A percentile compares a stretch with the other conserved stretches of the same genome.
Conservation (phyloP, 2,888 invertebrate species). For the Drosophila nigritarsus region DNA sequence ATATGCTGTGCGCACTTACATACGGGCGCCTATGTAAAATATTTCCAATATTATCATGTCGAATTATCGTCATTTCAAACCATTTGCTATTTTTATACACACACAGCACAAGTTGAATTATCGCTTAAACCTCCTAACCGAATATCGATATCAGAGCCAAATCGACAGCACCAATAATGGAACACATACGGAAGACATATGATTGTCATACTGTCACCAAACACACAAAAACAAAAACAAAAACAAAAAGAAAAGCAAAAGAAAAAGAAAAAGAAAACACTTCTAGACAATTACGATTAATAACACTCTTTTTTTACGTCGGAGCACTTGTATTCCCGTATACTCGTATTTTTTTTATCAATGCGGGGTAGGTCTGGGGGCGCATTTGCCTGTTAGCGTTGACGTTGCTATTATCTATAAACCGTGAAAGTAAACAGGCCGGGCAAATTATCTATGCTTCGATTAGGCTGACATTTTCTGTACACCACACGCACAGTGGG, state of each 20-base stretch:
- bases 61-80: conserved; percentile 1
- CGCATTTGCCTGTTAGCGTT: conserved; percentile 37
- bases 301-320: conserved; percentile 39
- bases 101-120: conserved; percentile 21
- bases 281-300: conserved; percentile 59
- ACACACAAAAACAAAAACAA: not conserved
- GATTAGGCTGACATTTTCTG: conserved; percentile 56
- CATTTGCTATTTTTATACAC: conserved; percentile 18
- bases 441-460: conserved; percentile 73
- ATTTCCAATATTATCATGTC: conserved; percentile 3
- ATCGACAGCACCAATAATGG: conserved; percentile 22
- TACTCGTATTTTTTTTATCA: conserved; percentile 52
- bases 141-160: conserved; percentile 35
- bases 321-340: conserved; percentile 27
- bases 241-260: not conserved
- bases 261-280: conserved; percentile 21
- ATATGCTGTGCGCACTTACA: not conserved
- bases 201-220: conserved; percentile 38
- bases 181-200: conserved; percentile 21
- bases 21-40: not conserved
- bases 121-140: conserved; percentile 21
- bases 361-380: conserved; percentile 51
- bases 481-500: conserved; percentile 46
- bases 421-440: conserved; percentile 73
- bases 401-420: conserved; percentile 67